Evolutionary conservation across 2,888 invertebrate genomes (phyloP), one percentile per base, ranked within the genome.

Genomic region (Clivina fossor): DNA sequence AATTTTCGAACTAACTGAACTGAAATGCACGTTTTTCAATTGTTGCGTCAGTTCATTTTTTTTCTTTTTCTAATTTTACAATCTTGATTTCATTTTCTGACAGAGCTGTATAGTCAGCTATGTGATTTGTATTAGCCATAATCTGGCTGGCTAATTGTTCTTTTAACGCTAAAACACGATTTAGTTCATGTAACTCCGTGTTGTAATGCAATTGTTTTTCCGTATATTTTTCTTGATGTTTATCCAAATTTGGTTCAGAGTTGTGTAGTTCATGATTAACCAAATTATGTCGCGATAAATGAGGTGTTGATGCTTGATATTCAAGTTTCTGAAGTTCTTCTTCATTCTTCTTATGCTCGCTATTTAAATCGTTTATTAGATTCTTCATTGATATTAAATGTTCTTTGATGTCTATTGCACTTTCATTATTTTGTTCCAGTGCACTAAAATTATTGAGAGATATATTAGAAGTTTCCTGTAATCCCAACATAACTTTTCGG

Each of bases 41-140:
- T 85, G 83, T 56, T 84, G 82, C 60, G 83, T 40, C 0, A 93
- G 74, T 47, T 87, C 85, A 16, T 85, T 83, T 61, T 84, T n/a
- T 86, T 68, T 94, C 93, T 28, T 79, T 77, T 72, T 91, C 86
- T 5, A 94, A 72, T 4, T 77, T 76, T 1, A 78, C 73, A 18
- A 93, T 85, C 68, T 85, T 86, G 0, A 75, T 75, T 64, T 90
- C 85, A 67, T 85, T 83, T 44, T 87, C 85, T 16, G 80, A 65
- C 35, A 78, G 66, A 20, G 74, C 74, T 32, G 73, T 68, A 16
- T 75, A 70, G 57, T 76, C 76, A 1, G 73, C 69, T 61, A 81
- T 72, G 58, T 78, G 70, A 32, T 65, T 58, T 4, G 75, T 74
- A 68, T 82, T 86, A 37, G 78, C 78, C 1, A 80, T 66, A 54